Conservation (phyloP, 64 coral and sea anemone genomes). For the Porites lutea region DNA sequence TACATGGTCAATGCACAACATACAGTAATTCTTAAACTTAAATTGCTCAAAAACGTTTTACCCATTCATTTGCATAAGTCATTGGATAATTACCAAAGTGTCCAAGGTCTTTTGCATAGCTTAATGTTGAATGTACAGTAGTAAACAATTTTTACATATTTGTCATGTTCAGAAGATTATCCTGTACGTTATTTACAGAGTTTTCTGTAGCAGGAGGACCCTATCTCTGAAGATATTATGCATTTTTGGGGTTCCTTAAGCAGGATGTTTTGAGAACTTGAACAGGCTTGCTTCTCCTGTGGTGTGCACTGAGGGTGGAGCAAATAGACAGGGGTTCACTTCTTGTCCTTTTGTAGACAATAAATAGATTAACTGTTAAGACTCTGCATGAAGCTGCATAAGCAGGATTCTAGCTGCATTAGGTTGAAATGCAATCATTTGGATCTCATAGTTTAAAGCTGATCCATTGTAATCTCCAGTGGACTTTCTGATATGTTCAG, state of each 20-base stretch:
- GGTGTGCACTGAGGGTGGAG: neutral
- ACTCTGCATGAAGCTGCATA: neutral
- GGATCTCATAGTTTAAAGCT: neutral
- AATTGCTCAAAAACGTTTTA: neutral
- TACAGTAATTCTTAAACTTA: no score
- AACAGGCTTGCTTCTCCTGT: neutral
- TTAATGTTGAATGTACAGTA: neutral
- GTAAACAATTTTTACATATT: neutral
- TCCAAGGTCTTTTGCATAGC: neutral
- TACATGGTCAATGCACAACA: neutral
- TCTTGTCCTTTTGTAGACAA: neutral
- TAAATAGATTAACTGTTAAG: neutral
- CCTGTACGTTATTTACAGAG: neutral
- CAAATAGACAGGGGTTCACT: neutral
- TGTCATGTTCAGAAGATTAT: conserved; percentile 11
- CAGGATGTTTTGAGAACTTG: conserved; percentile 6
- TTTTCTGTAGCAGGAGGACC: neutral
- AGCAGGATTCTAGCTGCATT: neutral
- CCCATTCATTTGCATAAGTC: neutral
- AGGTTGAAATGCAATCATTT: neutral
- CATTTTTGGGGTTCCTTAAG: neutral
- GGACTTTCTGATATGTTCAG: neutral
- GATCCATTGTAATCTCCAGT: neutral
- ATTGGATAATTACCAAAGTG: neutral
- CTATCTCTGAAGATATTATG: neutral